Percentiles rank a stretch among this genome's conserved stretches.
phyloP scores from a whole-genome alignment of 2,797 vertebrate genomes.

The Artibeus lituratus region DNA sequence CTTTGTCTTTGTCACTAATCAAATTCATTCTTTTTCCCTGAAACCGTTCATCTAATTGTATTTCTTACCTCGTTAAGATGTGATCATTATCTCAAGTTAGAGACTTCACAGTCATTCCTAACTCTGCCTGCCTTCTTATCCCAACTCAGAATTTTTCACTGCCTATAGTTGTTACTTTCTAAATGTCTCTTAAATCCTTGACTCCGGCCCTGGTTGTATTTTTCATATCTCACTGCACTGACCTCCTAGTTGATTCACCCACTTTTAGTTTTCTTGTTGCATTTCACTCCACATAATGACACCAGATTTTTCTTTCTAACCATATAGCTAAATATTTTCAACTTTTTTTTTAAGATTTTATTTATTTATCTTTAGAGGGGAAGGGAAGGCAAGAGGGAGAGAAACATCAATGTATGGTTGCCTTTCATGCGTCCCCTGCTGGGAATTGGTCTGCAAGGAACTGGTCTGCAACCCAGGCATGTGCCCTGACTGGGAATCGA shows the following conservation, averaged over 20 bases:
- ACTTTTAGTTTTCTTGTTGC: background rate
- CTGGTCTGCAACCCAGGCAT: too few relatives aligned
- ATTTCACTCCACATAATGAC: background rate
- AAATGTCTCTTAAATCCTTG: background rate
- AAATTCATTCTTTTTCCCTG: background rate
- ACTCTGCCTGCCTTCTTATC: background rate
- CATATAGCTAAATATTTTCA: background rate
- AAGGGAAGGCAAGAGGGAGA: too few relatives aligned
- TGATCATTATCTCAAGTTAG: conserved; percentile 11
- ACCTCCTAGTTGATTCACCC: background rate
- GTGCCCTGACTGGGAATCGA: too few relatives aligned
- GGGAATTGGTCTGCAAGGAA: too few relatives aligned
- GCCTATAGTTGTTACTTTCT: background rate
- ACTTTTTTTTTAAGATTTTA: too few relatives aligned
- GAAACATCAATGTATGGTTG: too few relatives aligned
- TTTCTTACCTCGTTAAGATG: background rate
- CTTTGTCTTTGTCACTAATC: background rate
- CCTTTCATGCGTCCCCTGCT: too few relatives aligned
- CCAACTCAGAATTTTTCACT: background rate
- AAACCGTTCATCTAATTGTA: background rate
- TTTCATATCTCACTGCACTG: background rate
- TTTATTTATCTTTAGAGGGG: too few relatives aligned
- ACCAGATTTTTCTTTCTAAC: background rate
- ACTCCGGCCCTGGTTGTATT: background rate
- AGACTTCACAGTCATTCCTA: background rate